Evolutionary conservation across 2,113 vertebrate genomes (phyloP).

Genomic region (Gracilinanus agilis): DNA sequence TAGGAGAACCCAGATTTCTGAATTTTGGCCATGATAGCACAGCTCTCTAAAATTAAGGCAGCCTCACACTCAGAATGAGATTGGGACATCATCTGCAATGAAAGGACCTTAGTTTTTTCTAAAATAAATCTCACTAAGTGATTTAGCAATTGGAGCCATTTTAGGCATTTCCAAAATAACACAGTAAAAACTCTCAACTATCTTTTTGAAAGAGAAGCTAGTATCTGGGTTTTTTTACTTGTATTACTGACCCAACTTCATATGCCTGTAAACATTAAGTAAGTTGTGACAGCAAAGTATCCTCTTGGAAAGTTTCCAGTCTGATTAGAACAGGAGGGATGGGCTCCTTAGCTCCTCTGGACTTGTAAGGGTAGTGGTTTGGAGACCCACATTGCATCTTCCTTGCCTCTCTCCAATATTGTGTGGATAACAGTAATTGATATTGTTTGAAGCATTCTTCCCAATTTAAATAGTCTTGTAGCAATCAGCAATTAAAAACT

Average conservation of each 20-base stretch:
- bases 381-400: constrained; percentile 31
- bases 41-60: background rate
- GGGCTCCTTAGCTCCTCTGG: background rate
- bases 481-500: background rate
- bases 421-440: background rate
- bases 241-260: background rate
- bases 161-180: background rate
- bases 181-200: background rate
- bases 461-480: background rate
- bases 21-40: background rate
- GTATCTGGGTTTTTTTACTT: background rate
- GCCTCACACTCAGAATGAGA: background rate
- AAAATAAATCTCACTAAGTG: background rate
- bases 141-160: constrained; percentile 23
- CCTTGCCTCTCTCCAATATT: background rate
- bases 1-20: background rate
- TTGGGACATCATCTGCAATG: background rate
- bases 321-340: constrained; percentile 10
- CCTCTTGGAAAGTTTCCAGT: constrained; percentile 4
- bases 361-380: constrained; percentile 6
- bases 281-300: constrained; percentile 20
- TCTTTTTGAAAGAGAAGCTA: constrained; percentile 21
- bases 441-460: background rate
- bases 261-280: constrained; percentile 31
- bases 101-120: background rate